phyloP scores from a whole-genome alignment of 2,888 invertebrate species.

The Melitaea athalia region DNA sequence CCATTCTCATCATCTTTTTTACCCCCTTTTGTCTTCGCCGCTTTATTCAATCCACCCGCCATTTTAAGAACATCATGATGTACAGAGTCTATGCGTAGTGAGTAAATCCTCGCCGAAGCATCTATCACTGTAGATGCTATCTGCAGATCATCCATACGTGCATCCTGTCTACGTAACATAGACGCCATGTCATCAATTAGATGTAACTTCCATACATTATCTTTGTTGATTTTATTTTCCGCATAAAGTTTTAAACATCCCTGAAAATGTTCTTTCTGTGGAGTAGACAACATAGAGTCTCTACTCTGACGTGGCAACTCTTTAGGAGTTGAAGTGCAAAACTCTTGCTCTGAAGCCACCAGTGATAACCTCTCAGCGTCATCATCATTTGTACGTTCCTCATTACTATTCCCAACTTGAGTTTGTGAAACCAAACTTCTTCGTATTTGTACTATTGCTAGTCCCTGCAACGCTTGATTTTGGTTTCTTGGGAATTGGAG shows the following conservation, averaged over 20 bases:
- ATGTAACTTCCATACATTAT: constrained; percentile 94
- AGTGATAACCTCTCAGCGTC: constrained; percentile 82
- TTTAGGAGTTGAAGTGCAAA: constrained; percentile 66
- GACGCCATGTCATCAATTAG: constrained; percentile 93
- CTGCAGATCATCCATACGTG: constrained; percentile 87
- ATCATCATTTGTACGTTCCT: constrained; percentile 83
- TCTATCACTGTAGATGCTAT: constrained; percentile 93
- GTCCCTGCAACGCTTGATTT: constrained; percentile 71
- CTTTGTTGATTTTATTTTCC: constrained; percentile 93
- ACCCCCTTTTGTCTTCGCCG: too few relatives aligned
- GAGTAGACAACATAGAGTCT: constrained; percentile 73
- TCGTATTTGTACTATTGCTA: constrained; percentile 56
- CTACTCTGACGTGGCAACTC: constrained; percentile 53
- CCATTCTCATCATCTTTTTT: too few relatives aligned
- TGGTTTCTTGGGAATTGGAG: constrained; percentile 62
- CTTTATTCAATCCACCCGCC: constrained; percentile 84
- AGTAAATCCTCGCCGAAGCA: constrained; percentile 94
- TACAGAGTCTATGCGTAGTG: constrained; percentile 92
- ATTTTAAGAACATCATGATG: constrained; percentile 91
- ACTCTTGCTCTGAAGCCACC: constrained; percentile 71
- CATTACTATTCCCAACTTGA: constrained; percentile 46
- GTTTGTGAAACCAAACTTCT: constrained; percentile 65
- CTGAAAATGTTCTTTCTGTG: constrained; percentile 86
- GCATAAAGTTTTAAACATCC: constrained; percentile 90
- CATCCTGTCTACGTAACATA: constrained; percentile 87